Percentiles rank a stretch among this genome's conserved stretches.
Evolutionary conservation across 2,797 vertebrate genomes (phyloP).

Genomic region (Myotis pilosus): DNA sequence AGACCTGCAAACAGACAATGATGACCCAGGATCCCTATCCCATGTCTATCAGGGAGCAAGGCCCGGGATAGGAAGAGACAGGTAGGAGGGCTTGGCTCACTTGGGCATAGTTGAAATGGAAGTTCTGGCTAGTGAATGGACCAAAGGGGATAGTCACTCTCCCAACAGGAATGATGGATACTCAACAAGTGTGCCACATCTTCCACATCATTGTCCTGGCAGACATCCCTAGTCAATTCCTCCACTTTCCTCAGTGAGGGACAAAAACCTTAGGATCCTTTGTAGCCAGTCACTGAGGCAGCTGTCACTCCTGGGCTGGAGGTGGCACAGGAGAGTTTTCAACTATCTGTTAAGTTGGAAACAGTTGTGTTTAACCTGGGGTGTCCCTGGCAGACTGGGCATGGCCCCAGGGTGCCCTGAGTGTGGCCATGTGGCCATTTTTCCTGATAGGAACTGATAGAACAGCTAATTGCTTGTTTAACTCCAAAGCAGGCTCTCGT

Average conservation of each 20-base stretch:
- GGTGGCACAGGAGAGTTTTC: not conserved
- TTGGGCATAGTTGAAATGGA: not conserved
- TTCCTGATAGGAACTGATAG: not conserved
- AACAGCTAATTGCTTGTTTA: not conserved
- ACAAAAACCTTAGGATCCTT: not conserved
- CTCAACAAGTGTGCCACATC: not conserved
- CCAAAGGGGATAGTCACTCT: not conserved
- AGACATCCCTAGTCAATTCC: not conserved
- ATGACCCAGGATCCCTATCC: not conserved
- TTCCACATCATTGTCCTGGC: not conserved
- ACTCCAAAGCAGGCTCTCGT: not conserved
- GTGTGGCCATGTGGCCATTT: not conserved
- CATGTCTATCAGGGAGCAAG: rapidly evolving
- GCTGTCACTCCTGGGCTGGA: not conserved
- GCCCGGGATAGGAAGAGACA: not conserved
- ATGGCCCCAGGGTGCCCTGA: not conserved
- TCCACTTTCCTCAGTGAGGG: not conserved
- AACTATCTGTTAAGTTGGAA: not conserved
- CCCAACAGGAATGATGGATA: not conserved
- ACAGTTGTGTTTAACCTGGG: not conserved
- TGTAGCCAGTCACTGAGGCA: not conserved
- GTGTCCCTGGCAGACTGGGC: not conserved
- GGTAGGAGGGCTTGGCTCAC: not conserved
- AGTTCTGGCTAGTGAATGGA: not conserved
- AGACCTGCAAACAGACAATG: not conserved